These are phyloP conservation scores for Picathartes gymnocephalus DNA, from an alignment of 2,113 vertebrate genomes.

Conservation along the genomic window DNA sequence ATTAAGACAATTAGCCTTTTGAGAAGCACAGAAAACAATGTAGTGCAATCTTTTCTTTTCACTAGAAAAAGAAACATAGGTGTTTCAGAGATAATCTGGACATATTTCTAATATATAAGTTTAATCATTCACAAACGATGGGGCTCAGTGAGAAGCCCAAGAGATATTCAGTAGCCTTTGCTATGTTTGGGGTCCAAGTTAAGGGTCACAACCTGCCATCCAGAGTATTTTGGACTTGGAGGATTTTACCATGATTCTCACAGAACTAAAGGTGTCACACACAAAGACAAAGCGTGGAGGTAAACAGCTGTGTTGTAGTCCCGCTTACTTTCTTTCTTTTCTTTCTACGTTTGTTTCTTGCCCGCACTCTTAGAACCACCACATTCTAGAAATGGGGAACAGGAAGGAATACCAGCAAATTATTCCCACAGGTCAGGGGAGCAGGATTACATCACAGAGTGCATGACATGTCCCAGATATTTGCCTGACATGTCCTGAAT, in stretches of 20 bases:
- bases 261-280: neutral
- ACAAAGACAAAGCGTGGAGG: neutral
- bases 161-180: neutral
- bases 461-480: neutral
- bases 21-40: neutral
- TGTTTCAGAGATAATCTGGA: neutral
- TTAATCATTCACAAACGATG: neutral
- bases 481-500: neutral
- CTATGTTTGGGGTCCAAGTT: neutral
- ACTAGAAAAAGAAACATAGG: neutral
- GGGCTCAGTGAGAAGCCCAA: neutral
- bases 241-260: neutral
- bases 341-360: neutral
- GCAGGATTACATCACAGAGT: neutral
- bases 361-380: neutral
- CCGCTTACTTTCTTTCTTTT: neutral
- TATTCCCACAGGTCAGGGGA: neutral
- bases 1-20: neutral
- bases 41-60: neutral
- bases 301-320: neutral
- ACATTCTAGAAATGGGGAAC: neutral
- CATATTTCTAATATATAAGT: neutral
- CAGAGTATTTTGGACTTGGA: neutral
- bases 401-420: neutral
- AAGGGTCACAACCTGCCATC: neutral